Evolutionary conservation across 2,113 vertebrate species (phyloP), one percentile per base, ranked within the genome.

Genomic region (Gambusia holbrooki): DNA sequence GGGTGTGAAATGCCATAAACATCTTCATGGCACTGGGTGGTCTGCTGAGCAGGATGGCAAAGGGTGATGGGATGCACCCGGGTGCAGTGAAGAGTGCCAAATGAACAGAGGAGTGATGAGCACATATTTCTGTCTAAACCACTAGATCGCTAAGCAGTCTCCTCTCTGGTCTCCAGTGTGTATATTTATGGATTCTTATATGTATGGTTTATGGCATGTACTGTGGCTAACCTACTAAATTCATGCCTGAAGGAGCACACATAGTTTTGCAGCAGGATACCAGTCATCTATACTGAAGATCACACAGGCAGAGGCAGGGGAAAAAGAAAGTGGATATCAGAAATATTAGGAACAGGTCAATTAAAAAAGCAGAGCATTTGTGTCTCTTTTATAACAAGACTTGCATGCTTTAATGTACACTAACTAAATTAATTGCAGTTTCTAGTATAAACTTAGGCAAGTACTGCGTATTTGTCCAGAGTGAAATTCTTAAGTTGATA

Each of bases 1-100:
- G 69, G 25, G 77, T 83, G 87, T 80, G 85, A 90, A 90, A 87
- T 75, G 80, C 80, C 80, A 82, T 82, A 75, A 84, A 77, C 79
- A 69, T 88, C 72, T 77, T 82, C 76, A 69, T 77, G 87, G 84
- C 71, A 61, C 81, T 71, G 81, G 87, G 74, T 9, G 51, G 62
- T 89, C 83, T 82, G 37, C 81, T 76, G 81, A 88, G 68, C 62
- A 62, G 73, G 66, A 80, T 74, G 85, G 88, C 88, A 85, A 77
- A 88, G 82, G 73, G 69, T 74, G 85, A 90, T 76, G 80, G 76
- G 83, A 85, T 30, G 78, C 72, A 77, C 11, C 77, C 68, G 15
- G 82, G 86, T 76, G 87, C 80, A 83, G 35, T 82, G 83, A 87
- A 81, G 74, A 80, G 79, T 71, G 35, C 40, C n/a, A 19, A 67